Evolutionary conservation across 2,888 invertebrate species (phyloP).

Genomic region (Synanthedon formicaeformis): DNA sequence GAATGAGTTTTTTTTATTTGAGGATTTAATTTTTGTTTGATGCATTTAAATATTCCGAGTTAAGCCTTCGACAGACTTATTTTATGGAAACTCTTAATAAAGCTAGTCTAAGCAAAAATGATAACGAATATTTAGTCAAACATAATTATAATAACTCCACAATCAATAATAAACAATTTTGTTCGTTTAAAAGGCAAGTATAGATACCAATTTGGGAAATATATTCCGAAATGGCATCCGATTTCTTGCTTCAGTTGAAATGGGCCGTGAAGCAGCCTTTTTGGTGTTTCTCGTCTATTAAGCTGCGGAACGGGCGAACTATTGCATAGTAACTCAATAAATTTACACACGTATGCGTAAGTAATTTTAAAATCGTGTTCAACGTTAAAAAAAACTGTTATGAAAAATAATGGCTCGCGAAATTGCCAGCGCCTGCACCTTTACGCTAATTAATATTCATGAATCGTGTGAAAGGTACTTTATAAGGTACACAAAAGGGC

Average conservation of each 20-base stretch:
- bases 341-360: background rate
- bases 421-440: constrained; percentile 11
- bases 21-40: no score
- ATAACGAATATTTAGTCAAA: no score
- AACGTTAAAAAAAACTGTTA: background rate
- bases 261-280: background rate
- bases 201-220: no score
- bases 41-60: no score
- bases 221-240: no score
- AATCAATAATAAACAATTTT: no score
- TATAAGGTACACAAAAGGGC: background rate
- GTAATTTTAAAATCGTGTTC: background rate
- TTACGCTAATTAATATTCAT: constrained; percentile 16
- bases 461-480: constrained; percentile 2
- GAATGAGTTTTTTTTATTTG: no score
- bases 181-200: no score
- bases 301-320: background rate
- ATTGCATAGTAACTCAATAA: background rate
- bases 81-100: no score
- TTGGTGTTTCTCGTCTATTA: background rate
- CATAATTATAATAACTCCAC: no score
- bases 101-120: no score
- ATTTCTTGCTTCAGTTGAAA: background rate
- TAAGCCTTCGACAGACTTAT: no score
- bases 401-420: background rate